Evolutionary conservation across 2,888 invertebrate species (phyloP).

Genomic region (Folsomia manolachei): DNA sequence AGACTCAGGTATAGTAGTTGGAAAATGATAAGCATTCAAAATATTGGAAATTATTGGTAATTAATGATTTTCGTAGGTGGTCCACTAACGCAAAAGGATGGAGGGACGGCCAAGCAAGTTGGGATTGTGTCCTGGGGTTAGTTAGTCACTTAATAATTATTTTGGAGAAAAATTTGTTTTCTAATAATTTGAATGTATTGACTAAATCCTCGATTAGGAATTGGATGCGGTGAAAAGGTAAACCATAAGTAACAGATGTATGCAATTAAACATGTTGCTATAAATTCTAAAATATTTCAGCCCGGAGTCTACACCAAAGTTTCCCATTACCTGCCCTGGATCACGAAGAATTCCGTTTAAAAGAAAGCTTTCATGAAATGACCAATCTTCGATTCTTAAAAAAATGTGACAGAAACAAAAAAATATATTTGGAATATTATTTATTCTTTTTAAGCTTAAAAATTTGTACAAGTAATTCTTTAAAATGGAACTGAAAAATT

Average conservation of each 20-base stretch:
- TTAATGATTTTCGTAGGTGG: background rate
- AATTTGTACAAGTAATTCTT: too few relatives aligned
- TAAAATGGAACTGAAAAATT: too few relatives aligned
- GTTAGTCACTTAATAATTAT: background rate
- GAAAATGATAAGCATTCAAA: background rate
- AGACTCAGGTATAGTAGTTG: constrained; percentile 53
- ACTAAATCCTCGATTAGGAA: constrained; percentile 93
- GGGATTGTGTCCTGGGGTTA: background rate
- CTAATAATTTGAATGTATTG: background rate
- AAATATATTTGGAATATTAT: too few relatives aligned
- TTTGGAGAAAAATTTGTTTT: background rate
- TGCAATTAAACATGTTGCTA: too few relatives aligned
- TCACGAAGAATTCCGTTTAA: constrained; percentile 72
- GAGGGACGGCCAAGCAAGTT: background rate
- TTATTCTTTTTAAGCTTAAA: too few relatives aligned
- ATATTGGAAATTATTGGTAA: background rate
- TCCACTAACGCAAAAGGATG: background rate
- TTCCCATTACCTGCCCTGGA: constrained; percentile 79
- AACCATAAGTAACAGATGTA: background rate
- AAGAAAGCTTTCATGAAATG: too few relatives aligned
- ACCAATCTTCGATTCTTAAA: too few relatives aligned
- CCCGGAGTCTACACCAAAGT: constrained; percentile 87
- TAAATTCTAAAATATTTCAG: constrained; percentile 52
- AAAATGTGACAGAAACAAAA: too few relatives aligned
- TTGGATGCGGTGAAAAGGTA: constrained; percentile 74